Base-by-base conservation (phyloP, 2,797 vertebrate genomes). In the Mionectes olivaceus region DNA sequence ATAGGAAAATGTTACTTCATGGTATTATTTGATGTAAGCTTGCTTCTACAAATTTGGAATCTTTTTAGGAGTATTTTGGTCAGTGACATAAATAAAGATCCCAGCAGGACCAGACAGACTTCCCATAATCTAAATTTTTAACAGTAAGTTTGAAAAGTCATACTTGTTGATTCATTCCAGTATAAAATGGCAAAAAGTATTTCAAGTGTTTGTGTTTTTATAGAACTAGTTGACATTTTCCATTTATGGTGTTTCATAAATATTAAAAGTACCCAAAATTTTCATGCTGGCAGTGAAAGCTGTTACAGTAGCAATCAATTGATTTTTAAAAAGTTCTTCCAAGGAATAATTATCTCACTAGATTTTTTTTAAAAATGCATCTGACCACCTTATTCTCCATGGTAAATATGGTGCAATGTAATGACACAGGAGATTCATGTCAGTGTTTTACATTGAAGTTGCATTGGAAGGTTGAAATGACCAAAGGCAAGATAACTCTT, bases 301-400 rank as follows among this genome's bases (percentile, higher is more conserved):
- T 75, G 41, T 75, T 79, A 41, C 37, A 79, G 69, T 37, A 87
- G 32, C 24, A 93, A 46, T 9, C 22, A 33, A 83, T 4, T 78
- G 63, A 55, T 65, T 91, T 95, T 92, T 61, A 32, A 74, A 90
- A 87, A 80, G 11, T 37, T 89, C 23, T 80, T 87, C 78, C 37
- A 83, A 92, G 76, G 76, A 87, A 46, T 37, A 85, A 37, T 75
- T 4, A 11, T 90, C 10, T 76, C 27, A 44, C 15, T 83, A 25
- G n/a, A 19, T 19, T 52, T 73, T 37, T 76, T 56, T 5, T 0
- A 25, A 11, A 53, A 90, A 39, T 75, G 22, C 5, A 37, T 2
- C 44, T 61, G 19, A 75, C 55, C 80, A 10, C 15, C 33, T 78
- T 85, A 17, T 52, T 89, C n/a, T 83, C 25, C 11, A 4, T 78